Evolutionary conservation across 2,113 vertebrate species (phyloP), one percentile per base, ranked within the genome.

Genomic region (Eleginops maclovinus): DNA sequence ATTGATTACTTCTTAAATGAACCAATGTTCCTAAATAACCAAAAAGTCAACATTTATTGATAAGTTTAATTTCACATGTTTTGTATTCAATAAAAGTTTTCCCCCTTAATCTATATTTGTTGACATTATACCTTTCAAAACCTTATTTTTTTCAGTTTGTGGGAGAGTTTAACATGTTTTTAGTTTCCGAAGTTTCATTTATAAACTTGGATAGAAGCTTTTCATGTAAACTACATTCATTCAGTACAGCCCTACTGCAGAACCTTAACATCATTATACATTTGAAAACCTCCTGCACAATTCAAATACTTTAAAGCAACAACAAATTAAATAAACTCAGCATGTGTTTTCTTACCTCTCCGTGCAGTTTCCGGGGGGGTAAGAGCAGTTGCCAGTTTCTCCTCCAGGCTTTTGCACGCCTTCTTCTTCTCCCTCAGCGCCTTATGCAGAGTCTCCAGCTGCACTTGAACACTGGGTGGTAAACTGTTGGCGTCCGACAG

Each of bases 381-480:
- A 2, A 94, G 92, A 44, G 93, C 93, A 9, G 88, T 72, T 43
- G 88, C 87, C 70, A 94, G 81, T 81, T 92, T 93, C 75, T 93
- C 89, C 67, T 93, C 92, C 61, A 94, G 81, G 82, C 43, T 92
- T 73, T 91, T 90, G 70, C 82, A 93, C 3, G 77, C 44, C 40
- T 79, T 92, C 79, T 91, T 93, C 79, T 93, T 94, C 63, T 94
- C 94, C 79, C 91, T 93, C 59, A 95, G 83, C 0, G 91, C 91
- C 71, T 93, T 95, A 74, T 94, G 93, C 21, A 95, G 91, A 43
- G 85, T 84, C 71, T 94, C 91, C 51, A 94, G 78, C 9, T 93
- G 92, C 21, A 54, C 60, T 44, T 92, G 88, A 44, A 91, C 86
- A 43, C 60, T 72, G 1, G 71, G 81, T 0, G 87, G 74, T 55